Conservation (phyloP, 2,113 vertebrate genomes). For the Proterorhinus semilunaris region DNA sequence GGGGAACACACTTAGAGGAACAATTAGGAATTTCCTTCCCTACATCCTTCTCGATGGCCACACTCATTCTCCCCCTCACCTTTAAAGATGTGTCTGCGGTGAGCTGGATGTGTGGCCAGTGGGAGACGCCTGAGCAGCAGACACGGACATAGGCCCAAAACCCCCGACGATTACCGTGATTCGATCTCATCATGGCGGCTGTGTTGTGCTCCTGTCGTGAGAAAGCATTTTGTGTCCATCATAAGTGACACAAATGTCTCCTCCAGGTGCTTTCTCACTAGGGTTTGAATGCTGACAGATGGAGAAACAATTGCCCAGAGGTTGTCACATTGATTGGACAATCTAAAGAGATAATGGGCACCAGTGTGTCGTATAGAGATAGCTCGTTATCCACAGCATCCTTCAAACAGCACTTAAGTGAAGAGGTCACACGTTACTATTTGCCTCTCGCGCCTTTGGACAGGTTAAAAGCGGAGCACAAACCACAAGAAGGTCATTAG, state of each 20-base stretch:
- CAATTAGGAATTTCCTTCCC: constrained; percentile 68
- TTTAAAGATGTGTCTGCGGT: constrained; percentile 51
- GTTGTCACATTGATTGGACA: constrained; percentile 60
- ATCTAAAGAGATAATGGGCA: constrained; percentile 65
- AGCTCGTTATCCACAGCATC: constrained; percentile 57
- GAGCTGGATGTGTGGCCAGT: constrained; percentile 43
- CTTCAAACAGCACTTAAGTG: constrained; percentile 42
- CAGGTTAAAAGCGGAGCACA: constrained; percentile 33
- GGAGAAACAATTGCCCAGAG: constrained; percentile 61
- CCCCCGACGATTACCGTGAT: constrained; percentile 49
- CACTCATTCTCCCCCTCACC: constrained; percentile 49
- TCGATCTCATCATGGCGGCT: constrained; percentile 57
- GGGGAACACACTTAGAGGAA: constrained; percentile 71
- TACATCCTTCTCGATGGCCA: constrained; percentile 52
- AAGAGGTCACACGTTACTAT: constrained; percentile 28
- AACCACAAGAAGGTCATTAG: constrained; percentile 20
- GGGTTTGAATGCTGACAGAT: constrained; percentile 64
- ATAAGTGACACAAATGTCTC: constrained; percentile 63
- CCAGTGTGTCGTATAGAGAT: constrained; percentile 61
- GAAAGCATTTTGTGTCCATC: constrained; percentile 54
- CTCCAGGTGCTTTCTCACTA: constrained; percentile 57
- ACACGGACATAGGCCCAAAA: constrained; percentile 24
- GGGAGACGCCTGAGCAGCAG: constrained; percentile 35
- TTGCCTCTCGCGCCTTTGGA: constrained; percentile 33
- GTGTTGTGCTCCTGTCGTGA: constrained; percentile 46